These are phyloP conservation scores for Peromyscus attwateri DNA, from an alignment of 2,797 vertebrate genomes.

Conservation along the genomic window DNA sequence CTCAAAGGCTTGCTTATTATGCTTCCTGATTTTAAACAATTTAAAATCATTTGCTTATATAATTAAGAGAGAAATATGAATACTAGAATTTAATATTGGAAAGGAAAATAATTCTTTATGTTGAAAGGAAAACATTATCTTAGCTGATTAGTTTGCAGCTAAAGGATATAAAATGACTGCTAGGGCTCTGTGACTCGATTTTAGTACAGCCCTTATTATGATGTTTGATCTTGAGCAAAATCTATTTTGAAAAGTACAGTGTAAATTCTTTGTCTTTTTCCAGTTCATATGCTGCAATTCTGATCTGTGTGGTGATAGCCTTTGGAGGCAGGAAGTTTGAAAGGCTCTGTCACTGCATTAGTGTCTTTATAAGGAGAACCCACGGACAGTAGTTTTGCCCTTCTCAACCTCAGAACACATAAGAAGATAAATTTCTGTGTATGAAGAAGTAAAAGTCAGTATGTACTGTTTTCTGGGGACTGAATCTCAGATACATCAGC, in stretches of 20 bases:
- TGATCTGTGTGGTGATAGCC: fast-evolving
- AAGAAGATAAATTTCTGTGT: too few relatives aligned
- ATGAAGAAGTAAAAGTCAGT: neutral
- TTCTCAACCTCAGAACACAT: neutral
- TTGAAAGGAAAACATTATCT: neutral
- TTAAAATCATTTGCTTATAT: neutral
- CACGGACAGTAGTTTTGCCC: too few relatives aligned
- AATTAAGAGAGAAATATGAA: neutral
- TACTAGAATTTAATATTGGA: neutral
- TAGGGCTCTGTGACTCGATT: neutral
- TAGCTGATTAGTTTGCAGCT: neutral
- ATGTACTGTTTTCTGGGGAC: neutral
- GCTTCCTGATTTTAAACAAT: neutral
- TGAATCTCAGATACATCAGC: neutral
- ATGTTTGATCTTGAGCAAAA: neutral
- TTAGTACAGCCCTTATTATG: neutral
- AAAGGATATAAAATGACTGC: neutral
- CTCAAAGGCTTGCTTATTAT: neutral
- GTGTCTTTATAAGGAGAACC: neutral
- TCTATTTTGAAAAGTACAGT: neutral
- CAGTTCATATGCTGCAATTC: neutral
- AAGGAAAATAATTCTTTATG: neutral
- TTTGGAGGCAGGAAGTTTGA: neutral
- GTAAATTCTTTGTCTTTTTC: neutral
- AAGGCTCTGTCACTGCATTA: neutral